Evolutionary conservation across 2,888 invertebrate species (phyloP).

Genomic region (Leptopilina myrica): DNA sequence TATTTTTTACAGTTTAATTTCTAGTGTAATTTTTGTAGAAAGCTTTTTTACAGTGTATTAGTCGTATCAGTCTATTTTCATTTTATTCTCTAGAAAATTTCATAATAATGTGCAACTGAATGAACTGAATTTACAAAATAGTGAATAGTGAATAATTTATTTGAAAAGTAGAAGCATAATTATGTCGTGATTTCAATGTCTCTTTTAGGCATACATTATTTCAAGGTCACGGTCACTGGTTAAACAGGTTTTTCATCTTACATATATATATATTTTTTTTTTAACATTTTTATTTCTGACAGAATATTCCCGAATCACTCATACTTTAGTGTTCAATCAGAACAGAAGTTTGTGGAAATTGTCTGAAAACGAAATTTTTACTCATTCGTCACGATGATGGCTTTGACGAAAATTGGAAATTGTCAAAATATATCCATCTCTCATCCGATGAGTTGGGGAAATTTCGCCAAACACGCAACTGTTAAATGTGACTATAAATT

Average conservation of each 20-base stretch:
- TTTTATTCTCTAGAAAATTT: too few species aligned
- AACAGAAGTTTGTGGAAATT: not conserved
- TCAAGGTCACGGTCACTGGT: slow-evolving; percentile 17
- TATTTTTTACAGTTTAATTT: too few species aligned
- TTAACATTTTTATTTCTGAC: not conserved
- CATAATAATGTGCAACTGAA: too few species aligned
- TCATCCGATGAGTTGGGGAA: not conserved
- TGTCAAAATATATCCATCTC: slow-evolving; percentile 2
- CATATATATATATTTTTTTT: not conserved
- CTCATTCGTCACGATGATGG: not conserved
- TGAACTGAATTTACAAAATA: too few species aligned
- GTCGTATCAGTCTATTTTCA: too few species aligned
- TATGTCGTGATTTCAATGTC: too few species aligned
- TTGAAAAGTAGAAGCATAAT: too few species aligned
- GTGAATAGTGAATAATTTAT: too few species aligned
- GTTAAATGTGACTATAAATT: slow-evolving; percentile 2
- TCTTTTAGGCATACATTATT: not conserved
- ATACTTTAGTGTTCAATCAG: not conserved
- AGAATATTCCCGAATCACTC: not conserved
- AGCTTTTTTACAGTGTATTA: too few species aligned
- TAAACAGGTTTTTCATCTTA: slow-evolving; percentile 21
- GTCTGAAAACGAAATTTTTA: not conserved
- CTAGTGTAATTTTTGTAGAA: too few species aligned
- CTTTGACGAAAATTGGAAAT: slow-evolving; percentile 27
- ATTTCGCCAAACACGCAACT: not conserved